Conservation (phyloP, 2,888 invertebrate genomes). For the Periphyllus acericola region DNA sequence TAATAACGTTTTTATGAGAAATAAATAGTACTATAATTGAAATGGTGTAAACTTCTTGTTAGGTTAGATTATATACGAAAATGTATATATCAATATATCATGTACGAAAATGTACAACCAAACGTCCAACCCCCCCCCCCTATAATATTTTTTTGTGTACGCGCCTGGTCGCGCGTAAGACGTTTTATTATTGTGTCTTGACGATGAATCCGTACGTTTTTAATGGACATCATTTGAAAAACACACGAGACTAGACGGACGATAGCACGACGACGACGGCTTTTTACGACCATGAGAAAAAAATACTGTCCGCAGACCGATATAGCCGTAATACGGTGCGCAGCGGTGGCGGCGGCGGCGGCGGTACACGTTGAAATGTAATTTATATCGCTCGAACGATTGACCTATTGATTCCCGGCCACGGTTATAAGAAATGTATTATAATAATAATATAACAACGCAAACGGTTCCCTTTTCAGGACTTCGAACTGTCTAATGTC, state of each 20-base stretch:
- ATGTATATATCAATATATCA: no score
- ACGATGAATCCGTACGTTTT: slow-evolving; percentile 26
- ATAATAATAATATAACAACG: neutral
- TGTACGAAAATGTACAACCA: no score
- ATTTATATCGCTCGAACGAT: slow-evolving; percentile 42
- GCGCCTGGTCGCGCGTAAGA: no score
- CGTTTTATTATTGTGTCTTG: slow-evolving; percentile 18
- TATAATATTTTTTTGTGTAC: no score
- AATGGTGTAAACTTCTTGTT: no score
- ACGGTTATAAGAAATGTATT: slow-evolving; percentile 1
- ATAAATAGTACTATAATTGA: no score
- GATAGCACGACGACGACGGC: neutral
- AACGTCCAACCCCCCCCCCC: no score
- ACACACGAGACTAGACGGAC: slow-evolving; percentile 6
- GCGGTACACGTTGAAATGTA: slow-evolving; percentile 27
- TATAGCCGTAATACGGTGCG: neutral
- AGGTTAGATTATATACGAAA: no score
- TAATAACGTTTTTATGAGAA: no score
- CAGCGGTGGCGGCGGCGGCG: neutral
- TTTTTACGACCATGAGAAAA: slow-evolving; percentile 39
- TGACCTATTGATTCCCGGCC: slow-evolving; percentile 47
- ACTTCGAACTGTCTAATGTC: neutral
- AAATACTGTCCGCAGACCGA: slow-evolving; percentile 10
- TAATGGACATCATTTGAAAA: slow-evolving; percentile 25
- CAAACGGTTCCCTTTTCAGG: neutral